phyloP scores from a whole-genome alignment of 1,140 invertebrate species.

The Spodoptera litura region DNA sequence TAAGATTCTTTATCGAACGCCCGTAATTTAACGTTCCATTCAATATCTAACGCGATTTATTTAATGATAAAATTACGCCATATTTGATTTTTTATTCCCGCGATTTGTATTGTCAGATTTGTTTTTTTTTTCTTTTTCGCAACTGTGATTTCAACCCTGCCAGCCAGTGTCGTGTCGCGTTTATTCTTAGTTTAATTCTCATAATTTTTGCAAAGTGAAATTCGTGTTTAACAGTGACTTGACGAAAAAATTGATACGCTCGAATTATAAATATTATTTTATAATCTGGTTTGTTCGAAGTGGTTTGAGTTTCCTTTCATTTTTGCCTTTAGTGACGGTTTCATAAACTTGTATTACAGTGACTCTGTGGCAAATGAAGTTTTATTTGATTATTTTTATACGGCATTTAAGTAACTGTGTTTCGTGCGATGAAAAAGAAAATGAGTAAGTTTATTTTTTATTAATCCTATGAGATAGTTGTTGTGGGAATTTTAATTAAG shows the following conservation, averaged over 20 bases:
- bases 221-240: constrained; percentile 12
- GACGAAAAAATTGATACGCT: constrained; percentile 9
- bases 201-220: constrained; percentile 25
- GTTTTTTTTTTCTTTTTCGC: constrained; percentile 13
- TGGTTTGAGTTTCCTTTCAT: constrained; percentile 40
- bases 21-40: constrained; percentile 41
- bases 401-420: constrained; percentile 29
- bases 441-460: constrained; percentile 36
- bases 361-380: constrained; percentile 36
- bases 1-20: constrained; percentile 51
- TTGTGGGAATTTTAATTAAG: neutral
- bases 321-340: constrained; percentile 48
- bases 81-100: constrained; percentile 30
- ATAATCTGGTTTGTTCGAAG: constrained; percentile 22
- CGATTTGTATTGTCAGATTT: constrained; percentile 2
- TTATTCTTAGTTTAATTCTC: constrained; percentile 38
- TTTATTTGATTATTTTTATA: constrained; percentile 37
- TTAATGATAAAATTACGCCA: constrained; percentile 28
- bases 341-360: constrained; percentile 42
- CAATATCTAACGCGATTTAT: neutral
- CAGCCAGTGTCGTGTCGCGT: constrained; percentile 38
- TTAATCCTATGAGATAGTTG: neutral
- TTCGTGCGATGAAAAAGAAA: constrained; percentile 42
- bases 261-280: constrained; percentile 24
- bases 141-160: constrained; percentile 16